Evolutionary conservation across 2,888 invertebrate genomes (phyloP), one percentile per base, ranked within the genome.

Genomic region (Habrosyne pyritoides): DNA sequence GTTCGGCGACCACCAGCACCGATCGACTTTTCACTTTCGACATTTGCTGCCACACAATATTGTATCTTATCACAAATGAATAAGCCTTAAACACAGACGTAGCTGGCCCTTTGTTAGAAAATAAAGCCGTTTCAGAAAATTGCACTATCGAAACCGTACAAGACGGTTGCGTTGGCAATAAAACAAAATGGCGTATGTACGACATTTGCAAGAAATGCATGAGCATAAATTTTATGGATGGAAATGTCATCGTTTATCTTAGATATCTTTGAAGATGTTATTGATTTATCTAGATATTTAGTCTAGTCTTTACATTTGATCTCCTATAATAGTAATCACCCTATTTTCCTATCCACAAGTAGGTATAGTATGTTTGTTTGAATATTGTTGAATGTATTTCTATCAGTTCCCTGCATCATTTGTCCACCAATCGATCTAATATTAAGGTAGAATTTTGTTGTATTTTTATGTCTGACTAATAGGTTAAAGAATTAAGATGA

Each of bases 21-120:
- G 87, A 78, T 77, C 71, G 79, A 83, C 84, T 91, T 92, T 92
- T 91, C 92, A 90, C 91, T 91, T 89, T 90, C 83, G 68, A 81
- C 63, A 52, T 48, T 33, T n/a, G 51, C 24, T 33, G 10, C 21
- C 69, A 70, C 49, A 53, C 67, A 21, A 85, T 77, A 74, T 60
- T 64, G 56, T 61, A 80, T 84, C 71, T 66, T 85, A 79, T 24
- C 0, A 0, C 21, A 0, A 10, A 12, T 0, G 0, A 0, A 6
- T 68, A 83, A 59, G 64, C 67, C 57, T 42, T 48, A 53, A 55
- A 74, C 77, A 75, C 2, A 22, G 12, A n/a, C 21, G 24, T 7
- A n/a, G 2, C 21, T 28, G 26, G 53, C 52, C 51, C 42, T 72
- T 71, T 69, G 73, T 80, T 83, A 84, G 87, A 84, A 86, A 87